These are phyloP conservation scores for Nycticebus coucang DNA, from an alignment of 2,113 vertebrate species.

Conservation along the genomic window DNA sequence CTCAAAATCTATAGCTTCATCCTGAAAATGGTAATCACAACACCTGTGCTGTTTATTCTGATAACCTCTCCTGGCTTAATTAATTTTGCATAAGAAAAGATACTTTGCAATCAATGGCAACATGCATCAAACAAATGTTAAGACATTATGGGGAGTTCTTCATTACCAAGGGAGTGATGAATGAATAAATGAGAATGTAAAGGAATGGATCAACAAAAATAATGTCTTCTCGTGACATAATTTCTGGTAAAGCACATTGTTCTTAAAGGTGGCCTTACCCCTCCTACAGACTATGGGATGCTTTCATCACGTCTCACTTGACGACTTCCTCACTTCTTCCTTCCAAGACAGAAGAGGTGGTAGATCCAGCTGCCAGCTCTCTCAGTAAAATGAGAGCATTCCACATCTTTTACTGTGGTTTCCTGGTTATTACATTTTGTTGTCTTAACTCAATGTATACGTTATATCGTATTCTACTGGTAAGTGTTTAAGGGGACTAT, in stretches of 20 bases:
- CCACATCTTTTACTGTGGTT: neutral
- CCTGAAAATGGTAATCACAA: neutral
- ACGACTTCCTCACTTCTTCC: neutral
- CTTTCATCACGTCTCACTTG: neutral
- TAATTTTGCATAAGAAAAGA: conserved; percentile 6
- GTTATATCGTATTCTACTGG: neutral
- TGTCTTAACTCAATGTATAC: neutral
- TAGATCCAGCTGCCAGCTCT: neutral
- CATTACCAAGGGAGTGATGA: neutral
- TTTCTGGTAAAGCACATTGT: neutral
- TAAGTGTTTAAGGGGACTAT: neutral
- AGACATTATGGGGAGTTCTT: neutral
- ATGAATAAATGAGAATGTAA: neutral
- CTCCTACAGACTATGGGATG: neutral
- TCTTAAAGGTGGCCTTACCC: neutral
- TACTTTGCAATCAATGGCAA: neutral
- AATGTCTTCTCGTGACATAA: neutral
- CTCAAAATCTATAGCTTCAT: neutral
- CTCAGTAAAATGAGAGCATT: neutral
- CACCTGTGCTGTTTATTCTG: neutral
- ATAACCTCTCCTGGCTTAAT: neutral
- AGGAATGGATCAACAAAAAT: neutral
- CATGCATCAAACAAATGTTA: neutral
- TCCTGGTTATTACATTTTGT: neutral
- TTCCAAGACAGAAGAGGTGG: neutral